A percentile compares a stretch with the other conserved stretches of the same genome.
Conservation (phyloP, 1,140 invertebrate species). For the Ctenoplectra terminalis region DNA sequence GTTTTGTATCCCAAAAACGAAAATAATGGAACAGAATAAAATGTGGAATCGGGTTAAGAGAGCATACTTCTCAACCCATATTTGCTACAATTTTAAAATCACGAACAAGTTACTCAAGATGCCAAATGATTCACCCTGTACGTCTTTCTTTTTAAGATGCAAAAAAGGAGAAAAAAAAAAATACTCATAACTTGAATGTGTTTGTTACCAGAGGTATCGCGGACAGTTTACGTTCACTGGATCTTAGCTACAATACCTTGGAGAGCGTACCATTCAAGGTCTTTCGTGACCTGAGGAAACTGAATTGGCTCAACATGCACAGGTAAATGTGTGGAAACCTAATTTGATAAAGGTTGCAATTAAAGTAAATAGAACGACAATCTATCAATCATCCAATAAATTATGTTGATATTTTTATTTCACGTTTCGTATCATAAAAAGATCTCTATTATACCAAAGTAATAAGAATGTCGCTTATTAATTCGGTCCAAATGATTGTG, state of each 20-base stretch:
- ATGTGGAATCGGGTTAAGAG: no score
- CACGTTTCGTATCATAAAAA: no score
- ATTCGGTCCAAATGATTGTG: no score
- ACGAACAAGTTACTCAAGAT: no score
- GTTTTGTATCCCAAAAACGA: no score
- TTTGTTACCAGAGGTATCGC: slow-evolving; percentile 81
- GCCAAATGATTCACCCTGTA: background rate
- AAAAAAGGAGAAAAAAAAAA: no score
- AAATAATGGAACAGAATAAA: no score
- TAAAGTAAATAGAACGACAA: background rate
- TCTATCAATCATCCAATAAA: background rate
- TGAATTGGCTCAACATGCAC: slow-evolving; percentile 87
- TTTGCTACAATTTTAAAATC: no score
- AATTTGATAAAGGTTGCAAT: background rate
- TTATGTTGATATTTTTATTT: background rate
- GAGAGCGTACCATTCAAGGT: slow-evolving; percentile 85
- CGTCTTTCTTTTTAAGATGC: background rate
- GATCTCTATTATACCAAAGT: no score
- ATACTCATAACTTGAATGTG: background rate
- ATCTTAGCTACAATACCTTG: slow-evolving; percentile 86
- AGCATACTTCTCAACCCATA: no score
- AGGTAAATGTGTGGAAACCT: slow-evolving; percentile 78
- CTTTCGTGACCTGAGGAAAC: slow-evolving; percentile 82
- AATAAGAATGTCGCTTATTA: no score
- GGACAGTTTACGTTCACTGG: slow-evolving; percentile 84